Evolutionary conservation across 2,888 invertebrate species (phyloP).

Genomic region (Andrena chrysosceles): DNA sequence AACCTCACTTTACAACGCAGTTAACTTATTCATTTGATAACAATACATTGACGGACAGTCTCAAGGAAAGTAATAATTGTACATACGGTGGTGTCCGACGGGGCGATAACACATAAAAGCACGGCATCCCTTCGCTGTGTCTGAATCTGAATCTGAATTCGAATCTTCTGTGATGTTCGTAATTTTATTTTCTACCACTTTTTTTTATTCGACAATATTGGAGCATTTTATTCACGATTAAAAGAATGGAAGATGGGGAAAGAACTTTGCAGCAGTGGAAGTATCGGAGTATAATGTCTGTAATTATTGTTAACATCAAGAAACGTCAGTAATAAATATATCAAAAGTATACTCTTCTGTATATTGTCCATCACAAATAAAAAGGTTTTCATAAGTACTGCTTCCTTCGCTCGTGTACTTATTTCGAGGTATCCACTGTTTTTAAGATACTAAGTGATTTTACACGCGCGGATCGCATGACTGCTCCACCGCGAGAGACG

Average conservation of each 20-base stretch:
- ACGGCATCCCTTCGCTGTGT: conserved; percentile 20
- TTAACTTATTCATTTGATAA: conserved; percentile 64
- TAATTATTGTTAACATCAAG: conserved; percentile 66
- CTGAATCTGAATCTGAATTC: conserved; percentile 8
- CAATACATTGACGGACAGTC: conserved; percentile 23
- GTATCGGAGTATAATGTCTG: conserved; percentile 52
- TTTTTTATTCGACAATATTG: conserved; percentile 55
- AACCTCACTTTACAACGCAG: conserved; percentile 60
- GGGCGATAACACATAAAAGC: conserved; percentile 13
- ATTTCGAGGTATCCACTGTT: not conserved
- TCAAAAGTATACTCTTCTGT: conserved; percentile 63
- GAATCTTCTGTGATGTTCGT: conserved; percentile 29
- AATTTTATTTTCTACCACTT: conserved; percentile 57
- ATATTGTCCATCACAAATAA: conserved; percentile 72
- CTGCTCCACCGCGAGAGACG: no score
- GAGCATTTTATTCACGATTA: conserved; percentile 61
- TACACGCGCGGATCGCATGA: no score
- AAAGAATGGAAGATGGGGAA: conserved; percentile 79
- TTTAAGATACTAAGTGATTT: no score
- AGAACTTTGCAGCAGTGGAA: conserved; percentile 69
- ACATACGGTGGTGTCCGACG: conserved; percentile 54
- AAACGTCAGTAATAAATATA: conserved; percentile 73
- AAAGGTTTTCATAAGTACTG: conserved; percentile 75
- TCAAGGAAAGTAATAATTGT: conserved; percentile 59
- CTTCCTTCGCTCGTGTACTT: conserved; percentile 21